phyloP scores from a whole-genome alignment of 2,888 invertebrate species.

The Acanthosoma haemorrhoidale region DNA sequence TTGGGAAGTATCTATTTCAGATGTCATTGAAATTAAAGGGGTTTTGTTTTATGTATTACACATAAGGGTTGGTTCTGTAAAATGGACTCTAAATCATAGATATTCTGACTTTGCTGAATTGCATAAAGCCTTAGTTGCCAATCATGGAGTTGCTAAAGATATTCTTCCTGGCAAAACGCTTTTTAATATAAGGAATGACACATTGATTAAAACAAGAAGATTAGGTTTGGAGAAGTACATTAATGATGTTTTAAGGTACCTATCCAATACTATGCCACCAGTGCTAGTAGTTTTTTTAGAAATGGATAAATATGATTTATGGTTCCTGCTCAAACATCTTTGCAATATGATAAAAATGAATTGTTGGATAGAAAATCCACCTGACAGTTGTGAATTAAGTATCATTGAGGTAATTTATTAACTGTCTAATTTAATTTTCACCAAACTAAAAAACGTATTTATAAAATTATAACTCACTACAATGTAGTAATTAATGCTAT shows the following conservation, averaged over 20 bases:
- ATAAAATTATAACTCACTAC: too few relatives aligned
- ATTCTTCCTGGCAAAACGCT: conserved; percentile 89
- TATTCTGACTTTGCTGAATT: conserved; percentile 87
- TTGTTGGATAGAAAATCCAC: conserved; percentile 44
- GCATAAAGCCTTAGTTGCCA: conserved; percentile 73
- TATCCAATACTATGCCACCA: conserved; percentile 73
- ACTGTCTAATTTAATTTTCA: too few relatives aligned
- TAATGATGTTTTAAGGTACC: conserved; percentile 65
- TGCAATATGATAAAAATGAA: conserved; percentile 56
- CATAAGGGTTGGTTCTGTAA: conserved; percentile 62
- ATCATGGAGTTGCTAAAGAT: conserved; percentile 77
- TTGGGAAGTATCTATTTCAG: conserved; percentile 61
- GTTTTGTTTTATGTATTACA: conserved; percentile 67
- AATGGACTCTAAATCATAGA: conserved; percentile 79
- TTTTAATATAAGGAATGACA: conserved; percentile 80
- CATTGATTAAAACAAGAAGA: conserved; percentile 79
- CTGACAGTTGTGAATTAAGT: conserved; percentile 59
- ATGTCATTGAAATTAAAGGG: conserved; percentile 58
- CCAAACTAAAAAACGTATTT: too few relatives aligned
- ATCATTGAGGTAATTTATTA: conserved; percentile 63
- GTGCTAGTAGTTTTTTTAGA: conserved; percentile 78
- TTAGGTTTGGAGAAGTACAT: conserved; percentile 76
- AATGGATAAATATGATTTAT: conserved; percentile 81
- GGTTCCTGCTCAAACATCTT: conserved; percentile 68
- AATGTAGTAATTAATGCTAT: too few relatives aligned